Base-by-base conservation (phyloP, 2,113 vertebrate genomes). In the Thryonomys swinderianus region DNA sequence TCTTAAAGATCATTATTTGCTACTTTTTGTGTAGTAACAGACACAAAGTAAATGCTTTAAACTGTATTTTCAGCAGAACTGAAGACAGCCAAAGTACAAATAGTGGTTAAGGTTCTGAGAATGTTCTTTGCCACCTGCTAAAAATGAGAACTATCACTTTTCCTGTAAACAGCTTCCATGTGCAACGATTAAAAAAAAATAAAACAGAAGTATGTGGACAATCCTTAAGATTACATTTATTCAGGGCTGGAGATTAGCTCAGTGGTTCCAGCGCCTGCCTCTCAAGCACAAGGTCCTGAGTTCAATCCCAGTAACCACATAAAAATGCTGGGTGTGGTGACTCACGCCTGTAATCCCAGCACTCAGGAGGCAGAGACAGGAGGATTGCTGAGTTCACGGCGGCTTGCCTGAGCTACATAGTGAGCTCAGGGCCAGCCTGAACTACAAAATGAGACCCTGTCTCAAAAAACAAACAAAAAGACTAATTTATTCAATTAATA, bases 71-170 rank as follows among this genome's bases (percentile, higher is more conserved):
- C 40, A 69, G 40, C 8, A 64, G 59, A 88, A 71, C 16, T 84
- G 48, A 85, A 84, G 87, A 80, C 12, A 92, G 42, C 59, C 40
- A 62, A 85, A 91, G 42, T 45, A 80, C 53, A 92, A 82, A 21
- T 62, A 37, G 66, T 37, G 45, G 14, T 64, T n/a, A 7, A 67
- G 21, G 32, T 74, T 87, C 32, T 71, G 34, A 48, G 18, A 53
- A 57, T 40, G 16, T 90, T 86, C 78, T 64, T 71, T 79, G 69
- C 30, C 76, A 71, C 4, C 42, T 90, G 59, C 32, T 92, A 74
- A 80, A 20, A 88, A 91, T 61, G 45, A 53, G 9, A 82, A 89
- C 6, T 45, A 90, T 13, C 1, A 30, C 73, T 85, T 92, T 85
- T 55, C 80, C 64, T 67, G 16, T n/a, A 40, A 62, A 76, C 20